Base-by-base conservation (phyloP, 30 jellyfish, hydroid and myxozoan species). In the Aurelia sp. region DNA sequence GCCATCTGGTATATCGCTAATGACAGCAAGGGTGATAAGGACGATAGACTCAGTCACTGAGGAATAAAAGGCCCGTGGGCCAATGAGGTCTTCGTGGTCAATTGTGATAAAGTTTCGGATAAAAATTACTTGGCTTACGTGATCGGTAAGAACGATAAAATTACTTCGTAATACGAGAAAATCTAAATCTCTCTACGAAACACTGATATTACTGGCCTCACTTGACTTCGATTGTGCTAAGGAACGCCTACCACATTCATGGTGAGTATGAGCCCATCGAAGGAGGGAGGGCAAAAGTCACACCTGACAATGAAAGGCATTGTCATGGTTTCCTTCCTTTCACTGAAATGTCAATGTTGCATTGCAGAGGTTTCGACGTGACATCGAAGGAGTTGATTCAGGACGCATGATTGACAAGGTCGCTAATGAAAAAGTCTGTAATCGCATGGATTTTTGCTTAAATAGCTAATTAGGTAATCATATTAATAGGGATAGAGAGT, bases 151-250 rank as follows among this genome's bases (percentile, higher is more conserved):
- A 70, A 44, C 55, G 55, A 44, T 61, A 75, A 75, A 59, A 50
- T 51, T 75, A 31, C 85, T 27, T 62, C 52, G 91, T 22, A 82
- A 82, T 82, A 30, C 44, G 91, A 82, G 85, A 70, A 74, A 82
- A 69, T 50, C 58, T 52, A 82, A 78, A 44, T 66, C 85, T 79
- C 74, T 59, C 75, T 22, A 82, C 60, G 85, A 51, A 74, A 61
- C 77, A 64, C 41, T 53, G 91, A 82, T 70, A 82, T 82, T 69
- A 37, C 91, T 70, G 91, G 91, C 91, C 91, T 82, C 91, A 82
- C 91, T 82, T 82, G 91, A 82, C 91, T 66, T 58, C 47, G 31
- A 82, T 82, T 82, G 91, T 82, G 53, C 20, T 37, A 15, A 74
- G 91, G 71, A 37, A 82, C 91, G 91, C 91, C 85, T 58, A 59